Percentiles rank a stretch among this genome's conserved stretches.
These are phyloP conservation scores for Hippopotamus amphibius DNA, from an alignment of 2,113 vertebrate genomes.

Conservation along the genomic window DNA sequence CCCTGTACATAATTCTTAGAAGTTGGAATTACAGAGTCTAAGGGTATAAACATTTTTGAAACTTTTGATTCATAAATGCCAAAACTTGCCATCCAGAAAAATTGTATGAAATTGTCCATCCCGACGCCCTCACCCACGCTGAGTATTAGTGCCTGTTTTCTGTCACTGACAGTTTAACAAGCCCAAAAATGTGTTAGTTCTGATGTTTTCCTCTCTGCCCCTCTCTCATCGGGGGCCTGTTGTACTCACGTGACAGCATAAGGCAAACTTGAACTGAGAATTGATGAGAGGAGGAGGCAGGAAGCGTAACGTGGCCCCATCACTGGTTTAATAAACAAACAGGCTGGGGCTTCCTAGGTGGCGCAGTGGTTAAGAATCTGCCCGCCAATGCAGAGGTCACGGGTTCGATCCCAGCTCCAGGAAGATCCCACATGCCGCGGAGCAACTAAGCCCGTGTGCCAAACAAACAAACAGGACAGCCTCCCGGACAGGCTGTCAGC, in stretches of 20 bases:
- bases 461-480: neutral
- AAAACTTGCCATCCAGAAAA: neutral
- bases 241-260: neutral
- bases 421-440: no score
- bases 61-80: neutral
- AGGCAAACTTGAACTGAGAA: neutral
- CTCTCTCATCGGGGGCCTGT: neutral
- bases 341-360: no score
- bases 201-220: neutral
- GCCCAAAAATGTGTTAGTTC: neutral
- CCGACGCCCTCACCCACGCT: neutral
- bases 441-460: no score
- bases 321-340: neutral
- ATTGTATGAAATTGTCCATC: neutral
- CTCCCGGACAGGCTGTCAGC: neutral
- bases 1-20: neutral
- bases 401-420: no score
- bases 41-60: neutral
- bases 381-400: no score
- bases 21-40: neutral
- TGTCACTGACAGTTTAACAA: neutral
- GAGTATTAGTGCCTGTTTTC: neutral
- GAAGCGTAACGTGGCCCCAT: neutral
- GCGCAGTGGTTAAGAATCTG: no score
- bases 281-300: no score